A percentile compares a stretch with the other conserved stretches of the same genome.
Evolutionary conservation across 92 coral and sea anemone genomes (phyloP).

Genomic region (Blastomussa wellsi): DNA sequence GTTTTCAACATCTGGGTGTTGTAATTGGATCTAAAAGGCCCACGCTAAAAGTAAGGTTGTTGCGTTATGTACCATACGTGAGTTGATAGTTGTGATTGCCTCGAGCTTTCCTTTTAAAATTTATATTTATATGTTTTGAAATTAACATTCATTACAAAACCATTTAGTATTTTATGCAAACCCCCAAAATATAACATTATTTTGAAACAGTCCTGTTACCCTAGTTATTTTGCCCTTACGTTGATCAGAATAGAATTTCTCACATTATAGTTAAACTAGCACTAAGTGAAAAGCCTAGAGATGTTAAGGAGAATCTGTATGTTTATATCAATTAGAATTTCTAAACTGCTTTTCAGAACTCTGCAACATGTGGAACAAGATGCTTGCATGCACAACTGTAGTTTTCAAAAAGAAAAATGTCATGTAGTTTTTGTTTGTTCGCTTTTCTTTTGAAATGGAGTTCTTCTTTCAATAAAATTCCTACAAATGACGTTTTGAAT

Average conservation of each 20-base stretch:
- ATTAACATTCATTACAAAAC: neutral
- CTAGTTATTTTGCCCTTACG: neutral
- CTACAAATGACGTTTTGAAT: too few species aligned
- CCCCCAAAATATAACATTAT: too few species aligned
- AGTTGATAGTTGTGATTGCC: neutral
- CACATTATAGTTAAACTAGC: neutral
- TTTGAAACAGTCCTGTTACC: neutral
- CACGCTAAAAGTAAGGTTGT: neutral
- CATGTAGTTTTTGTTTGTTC: too few species aligned
- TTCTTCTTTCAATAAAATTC: too few species aligned
- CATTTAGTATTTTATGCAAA: neutral
- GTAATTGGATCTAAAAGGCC: neutral
- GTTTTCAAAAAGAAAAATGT: too few species aligned
- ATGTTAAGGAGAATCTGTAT: neutral
- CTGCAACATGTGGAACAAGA: neutral
- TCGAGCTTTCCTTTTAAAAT: neutral
- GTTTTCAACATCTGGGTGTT: conserved; percentile 6
- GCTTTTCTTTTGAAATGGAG: too few species aligned
- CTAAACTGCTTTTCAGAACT: neutral
- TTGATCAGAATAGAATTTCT: neutral
- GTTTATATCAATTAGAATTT: neutral
- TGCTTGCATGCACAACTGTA: neutral
- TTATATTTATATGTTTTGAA: neutral
- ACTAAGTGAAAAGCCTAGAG: neutral
- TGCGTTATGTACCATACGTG: neutral